phyloP scores from a whole-genome alignment of 2,797 vertebrate genomes.

The Acridotheres tristis region DNA sequence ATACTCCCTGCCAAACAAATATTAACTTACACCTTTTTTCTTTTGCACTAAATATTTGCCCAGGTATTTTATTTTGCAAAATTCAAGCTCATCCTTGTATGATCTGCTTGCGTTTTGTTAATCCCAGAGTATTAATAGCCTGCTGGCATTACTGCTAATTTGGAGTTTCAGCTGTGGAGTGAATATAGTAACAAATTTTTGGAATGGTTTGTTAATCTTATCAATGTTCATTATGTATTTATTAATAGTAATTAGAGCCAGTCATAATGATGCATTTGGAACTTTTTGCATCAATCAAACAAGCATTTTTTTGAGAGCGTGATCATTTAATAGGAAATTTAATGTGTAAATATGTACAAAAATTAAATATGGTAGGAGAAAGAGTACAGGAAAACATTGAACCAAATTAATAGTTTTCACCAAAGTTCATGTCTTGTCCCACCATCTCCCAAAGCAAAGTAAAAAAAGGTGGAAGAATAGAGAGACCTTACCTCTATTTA shows the following conservation, averaged over 20 bases:
- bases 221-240: conserved; percentile 9
- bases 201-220: conserved; percentile 41
- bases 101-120: not conserved
- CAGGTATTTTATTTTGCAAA: not conserved
- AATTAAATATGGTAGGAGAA: not conserved
- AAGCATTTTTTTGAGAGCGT: not conserved
- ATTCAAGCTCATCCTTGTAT: not conserved
- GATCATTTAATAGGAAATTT: not conserved
- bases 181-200: not conserved
- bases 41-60: conserved; percentile 15
- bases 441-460: not conserved
- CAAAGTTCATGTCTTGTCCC: not conserved
- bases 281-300: not conserved
- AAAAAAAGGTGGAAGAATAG: not conserved
- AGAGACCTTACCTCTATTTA: not conserved
- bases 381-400: not conserved
- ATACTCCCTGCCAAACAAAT: not conserved
- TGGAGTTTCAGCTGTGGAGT: not conserved
- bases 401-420: not conserved
- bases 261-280: not conserved
- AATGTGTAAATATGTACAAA: not conserved
- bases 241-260: conserved; percentile 27
- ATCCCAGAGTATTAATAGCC: conserved; percentile 17
- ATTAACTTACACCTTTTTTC: not conserved
- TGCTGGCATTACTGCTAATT: not conserved